Evolutionary conservation across 1,140 invertebrate species (phyloP), one percentile per base, ranked within the genome.

Genomic region (Pogonomyrmex barbatus): DNA sequence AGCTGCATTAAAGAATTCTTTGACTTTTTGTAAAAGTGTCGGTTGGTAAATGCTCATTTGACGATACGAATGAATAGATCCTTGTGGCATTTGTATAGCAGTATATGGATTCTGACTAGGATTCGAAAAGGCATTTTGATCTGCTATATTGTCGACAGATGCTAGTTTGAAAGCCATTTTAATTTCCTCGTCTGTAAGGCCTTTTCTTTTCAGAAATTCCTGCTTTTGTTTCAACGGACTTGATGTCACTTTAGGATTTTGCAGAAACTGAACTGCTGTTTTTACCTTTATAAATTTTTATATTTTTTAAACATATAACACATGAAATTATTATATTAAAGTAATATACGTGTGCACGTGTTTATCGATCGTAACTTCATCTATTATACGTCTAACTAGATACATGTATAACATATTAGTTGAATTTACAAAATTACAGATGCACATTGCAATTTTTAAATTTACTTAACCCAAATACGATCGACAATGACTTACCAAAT

Each of bases 241-340:
- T 77, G 96, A 94, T 60, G 96, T 95, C 4, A 98, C 97, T 93
- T 97, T 97, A 47, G 97, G 97, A 95, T 98, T 98, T 93, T 97
- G 96, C 52, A 98, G 94, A 95, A 98, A 98, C 91, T 97, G 98
- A 10, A 98, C 96, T 50, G 98, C 98, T 42, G 98, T 98, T 81
- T 96, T 96, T 77, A 98, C 96, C 97, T 98, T 93, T 8, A 50
- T 6, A 47, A 68, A 68, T 50, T 30, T 47, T 33, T 14, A 65
- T 4, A 42, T 8, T n/a, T 65, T 62, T 36, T 5, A 62, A 45
- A 45, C 2, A 0, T n/a, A 56, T 36, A 93, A 92, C 91, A 92
- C 73, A 88, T 89, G 87, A 89, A 39, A 12, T 45, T 45, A 45
- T 0, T 24, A 63, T 50, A 70, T 36, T 3, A 5, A 60, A 47